Conservation (phyloP, 2,113 vertebrate genomes). For the Ictidomys tridecemlineatus region DNA sequence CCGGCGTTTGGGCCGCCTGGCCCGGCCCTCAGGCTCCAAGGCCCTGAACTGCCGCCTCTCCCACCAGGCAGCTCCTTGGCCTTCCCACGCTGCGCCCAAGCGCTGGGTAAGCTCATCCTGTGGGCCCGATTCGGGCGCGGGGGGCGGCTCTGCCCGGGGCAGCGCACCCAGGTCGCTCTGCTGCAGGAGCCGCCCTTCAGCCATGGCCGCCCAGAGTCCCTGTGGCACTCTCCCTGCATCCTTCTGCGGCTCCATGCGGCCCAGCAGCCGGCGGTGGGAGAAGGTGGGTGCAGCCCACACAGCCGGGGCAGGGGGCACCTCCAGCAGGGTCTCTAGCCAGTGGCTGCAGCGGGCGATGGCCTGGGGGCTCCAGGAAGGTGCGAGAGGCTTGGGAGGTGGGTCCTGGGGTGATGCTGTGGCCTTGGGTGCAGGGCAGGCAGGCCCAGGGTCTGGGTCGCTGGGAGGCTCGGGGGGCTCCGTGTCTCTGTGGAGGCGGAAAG, state of each 20-base stretch:
- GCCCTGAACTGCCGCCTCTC: slow-evolving; percentile 83
- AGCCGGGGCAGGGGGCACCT: fast-evolving
- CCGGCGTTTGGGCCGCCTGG: slow-evolving; percentile 85
- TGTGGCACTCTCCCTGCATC: not conserved
- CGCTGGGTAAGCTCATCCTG: slow-evolving; percentile 88
- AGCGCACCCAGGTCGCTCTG: slow-evolving; percentile 31
- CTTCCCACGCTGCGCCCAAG: slow-evolving; percentile 89
- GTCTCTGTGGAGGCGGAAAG: slow-evolving; percentile 58
- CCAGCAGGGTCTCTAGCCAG: slow-evolving; percentile 83
- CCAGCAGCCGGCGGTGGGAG: slow-evolving; percentile 73
- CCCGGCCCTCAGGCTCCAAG: slow-evolving; percentile 62
- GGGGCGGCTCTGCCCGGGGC: not conserved
- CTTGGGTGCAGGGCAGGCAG: not conserved
- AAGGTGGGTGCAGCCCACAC: slow-evolving; percentile 61
- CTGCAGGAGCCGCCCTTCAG: slow-evolving; percentile 77
- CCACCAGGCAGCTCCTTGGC: slow-evolving; percentile 89
- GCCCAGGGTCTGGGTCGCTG: too few relatives aligned
- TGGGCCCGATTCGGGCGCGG: slow-evolving; percentile 75
- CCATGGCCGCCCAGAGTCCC: slow-evolving; percentile 80
- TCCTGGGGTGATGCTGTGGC: not conserved
- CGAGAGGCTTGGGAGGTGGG: too few relatives aligned
- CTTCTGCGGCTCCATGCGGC: not conserved
- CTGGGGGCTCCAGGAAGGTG: slow-evolving; percentile 59
- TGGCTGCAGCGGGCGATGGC: slow-evolving; percentile 64
- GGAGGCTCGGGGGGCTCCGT: fast-evolving